Conservation (phyloP, 2,113 vertebrate species). For the Onychostoma macrolepis region DNA sequence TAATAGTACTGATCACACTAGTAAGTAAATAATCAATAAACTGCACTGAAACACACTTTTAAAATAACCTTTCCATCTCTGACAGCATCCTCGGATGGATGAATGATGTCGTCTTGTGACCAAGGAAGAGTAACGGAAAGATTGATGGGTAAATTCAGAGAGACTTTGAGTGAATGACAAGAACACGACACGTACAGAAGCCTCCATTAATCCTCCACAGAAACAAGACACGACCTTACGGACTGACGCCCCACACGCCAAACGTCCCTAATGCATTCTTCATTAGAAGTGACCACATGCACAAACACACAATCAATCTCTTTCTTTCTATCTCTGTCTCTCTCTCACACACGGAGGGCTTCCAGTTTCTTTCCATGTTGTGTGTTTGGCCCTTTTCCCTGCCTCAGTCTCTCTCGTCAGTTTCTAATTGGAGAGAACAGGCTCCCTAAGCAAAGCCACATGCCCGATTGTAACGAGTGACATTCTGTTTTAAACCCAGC, state of each 20-base stretch:
- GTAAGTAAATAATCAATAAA: not conserved
- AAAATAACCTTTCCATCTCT: slow-evolving; percentile 61
- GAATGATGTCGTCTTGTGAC: not conserved
- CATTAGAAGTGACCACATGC: slow-evolving; percentile 45
- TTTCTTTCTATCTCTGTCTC: not conserved
- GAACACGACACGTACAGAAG: slow-evolving; percentile 90
- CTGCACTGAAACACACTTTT: not conserved
- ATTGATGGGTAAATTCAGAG: slow-evolving; percentile 77
- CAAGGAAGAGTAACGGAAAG: slow-evolving; percentile 64
- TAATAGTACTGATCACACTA: not conserved
- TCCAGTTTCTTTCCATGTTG: slow-evolving; percentile 43
- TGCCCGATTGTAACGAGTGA: slow-evolving; percentile 73
- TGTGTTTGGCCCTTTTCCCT: slow-evolving; percentile 28
- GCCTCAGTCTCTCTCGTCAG: slow-evolving; percentile 44
- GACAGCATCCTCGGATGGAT: not conserved
- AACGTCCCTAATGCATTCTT: slow-evolving; percentile 36
- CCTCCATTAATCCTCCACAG: slow-evolving; percentile 83
- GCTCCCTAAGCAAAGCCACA: slow-evolving; percentile 76
- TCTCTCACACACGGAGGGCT: slow-evolving; percentile 19
- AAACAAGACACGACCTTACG: slow-evolving; percentile 32
- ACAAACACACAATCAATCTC: slow-evolving; percentile 44
- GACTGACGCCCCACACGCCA: not conserved
- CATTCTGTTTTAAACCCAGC: slow-evolving; percentile 76
- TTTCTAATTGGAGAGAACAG: slow-evolving; percentile 68
- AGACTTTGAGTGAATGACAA: slow-evolving; percentile 82